Evolutionary conservation across 2,797 vertebrate species (phyloP).

Genomic region (Pachyuromys duprasi): DNA sequence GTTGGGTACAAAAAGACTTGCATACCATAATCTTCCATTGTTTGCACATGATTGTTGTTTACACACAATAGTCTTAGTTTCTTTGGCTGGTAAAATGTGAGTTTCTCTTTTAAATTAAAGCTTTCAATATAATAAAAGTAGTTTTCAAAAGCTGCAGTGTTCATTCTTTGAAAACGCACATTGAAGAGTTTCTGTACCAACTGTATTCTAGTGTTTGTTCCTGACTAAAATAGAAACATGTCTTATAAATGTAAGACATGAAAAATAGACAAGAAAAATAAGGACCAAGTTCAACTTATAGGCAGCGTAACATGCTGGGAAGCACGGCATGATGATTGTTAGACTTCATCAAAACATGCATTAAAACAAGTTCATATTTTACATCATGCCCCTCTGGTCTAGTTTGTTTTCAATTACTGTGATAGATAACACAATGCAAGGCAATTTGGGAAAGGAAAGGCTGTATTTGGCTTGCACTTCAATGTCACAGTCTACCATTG

Average conservation of each 20-base stretch:
- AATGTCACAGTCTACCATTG: neutral
- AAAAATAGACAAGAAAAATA: slow-evolving; percentile 13
- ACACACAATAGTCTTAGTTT: slow-evolving; percentile 7
- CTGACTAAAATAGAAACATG: neutral
- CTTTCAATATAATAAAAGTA: neutral
- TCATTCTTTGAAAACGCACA: slow-evolving; percentile 11
- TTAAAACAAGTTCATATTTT: neutral
- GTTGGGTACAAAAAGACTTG: slow-evolving; percentile 24
- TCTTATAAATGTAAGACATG: neutral
- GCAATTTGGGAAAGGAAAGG: neutral
- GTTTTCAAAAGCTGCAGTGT: slow-evolving; percentile 4
- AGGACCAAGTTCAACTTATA: neutral
- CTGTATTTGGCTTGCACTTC: neutral
- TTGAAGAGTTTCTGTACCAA: neutral
- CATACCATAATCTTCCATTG: slow-evolving; percentile 26
- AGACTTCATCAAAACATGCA: neutral
- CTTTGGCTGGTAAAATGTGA: slow-evolving; percentile 39
- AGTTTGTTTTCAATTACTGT: neutral
- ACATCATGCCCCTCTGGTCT: neutral
- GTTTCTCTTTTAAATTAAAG: slow-evolving; percentile 63
- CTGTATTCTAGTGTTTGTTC: neutral
- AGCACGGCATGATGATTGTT: neutral
- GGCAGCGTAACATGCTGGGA: neutral
- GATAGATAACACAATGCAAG: neutral
- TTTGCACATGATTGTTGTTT: slow-evolving; percentile 42